These are phyloP conservation scores for Notarius lentiginosus DNA, from an alignment of 2,113 vertebrate genomes.

Conservation along the genomic window DNA sequence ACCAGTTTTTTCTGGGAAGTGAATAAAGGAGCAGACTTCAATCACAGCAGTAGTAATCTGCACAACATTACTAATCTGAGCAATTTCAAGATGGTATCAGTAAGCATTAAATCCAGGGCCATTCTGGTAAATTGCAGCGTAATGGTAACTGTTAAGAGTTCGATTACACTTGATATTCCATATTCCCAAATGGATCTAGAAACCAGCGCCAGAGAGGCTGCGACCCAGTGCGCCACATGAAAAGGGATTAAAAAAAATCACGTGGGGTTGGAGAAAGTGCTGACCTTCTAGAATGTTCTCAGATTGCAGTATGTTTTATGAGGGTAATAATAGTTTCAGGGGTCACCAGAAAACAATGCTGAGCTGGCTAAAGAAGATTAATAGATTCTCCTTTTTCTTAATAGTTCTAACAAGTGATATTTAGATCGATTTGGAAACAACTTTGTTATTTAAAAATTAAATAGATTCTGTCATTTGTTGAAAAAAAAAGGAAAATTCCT, in stretches of 20 bases:
- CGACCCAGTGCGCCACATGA: conserved; percentile 10
- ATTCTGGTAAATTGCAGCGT: conserved; percentile 27
- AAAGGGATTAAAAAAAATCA: conserved; percentile 16
- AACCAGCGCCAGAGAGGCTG: conserved; percentile 31
- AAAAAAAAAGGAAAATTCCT: not conserved
- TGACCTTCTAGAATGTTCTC: conserved; percentile 29
- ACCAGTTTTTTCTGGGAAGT: conserved; percentile 28
- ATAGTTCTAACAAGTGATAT: not conserved
- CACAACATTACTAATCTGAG: conserved; percentile 3
- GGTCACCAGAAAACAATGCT: conserved; percentile 48
- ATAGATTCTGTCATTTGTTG: not conserved
- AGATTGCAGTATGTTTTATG: conserved; percentile 36
- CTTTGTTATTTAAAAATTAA: not conserved
- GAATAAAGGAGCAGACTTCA: conserved; percentile 39
- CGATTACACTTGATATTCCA: conserved; percentile 41
- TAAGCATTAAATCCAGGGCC: conserved; percentile 28
- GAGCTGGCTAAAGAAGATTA: conserved; percentile 25
- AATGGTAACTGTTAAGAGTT: conserved; percentile 31
- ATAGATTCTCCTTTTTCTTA: not conserved
- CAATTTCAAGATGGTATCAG: conserved; percentile 36
- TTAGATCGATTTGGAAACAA: not conserved
- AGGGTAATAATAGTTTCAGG: conserved; percentile 49
- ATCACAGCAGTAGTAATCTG: conserved; percentile 19
- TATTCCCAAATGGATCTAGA: conserved; percentile 38
- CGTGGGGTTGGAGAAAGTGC: conserved; percentile 18